Evolutionary conservation across 2,113 vertebrate genomes (phyloP), one percentile per base, ranked within the genome.

Genomic region (Ammodytes marinus): DNA sequence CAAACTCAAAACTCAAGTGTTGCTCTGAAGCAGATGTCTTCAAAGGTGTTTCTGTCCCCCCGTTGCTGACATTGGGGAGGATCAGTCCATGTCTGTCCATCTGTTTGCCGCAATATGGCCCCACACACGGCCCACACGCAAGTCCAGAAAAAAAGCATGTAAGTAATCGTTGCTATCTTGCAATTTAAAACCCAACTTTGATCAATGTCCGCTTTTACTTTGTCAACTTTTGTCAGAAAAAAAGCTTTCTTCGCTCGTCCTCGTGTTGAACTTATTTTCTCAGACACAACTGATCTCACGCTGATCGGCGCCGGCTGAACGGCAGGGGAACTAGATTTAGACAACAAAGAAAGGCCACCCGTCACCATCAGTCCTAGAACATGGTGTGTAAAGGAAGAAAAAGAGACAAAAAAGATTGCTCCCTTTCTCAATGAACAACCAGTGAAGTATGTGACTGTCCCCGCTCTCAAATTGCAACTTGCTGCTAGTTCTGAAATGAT

Each of bases 21-120:
- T 35, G 77, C 68, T n/a, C 27, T 9, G 49, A 27, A 87, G 72
- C 89, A 90, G 87, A 88, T 82, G 89, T 75, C 88, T 87, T 81
- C 64, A 86, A 83, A 90, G 88, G 86, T 86, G 77, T 81, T 82
- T 85, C 14, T 15, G 53, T 83, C 86, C 58, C 80, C 27, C 45
- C 42, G 2, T 77, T 77, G 84, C 82, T 73, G 72, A 85, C 80
- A 77, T 74, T 43, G 14, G 4, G 39, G 69, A 49, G 76, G 70
- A 88, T 84, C 70, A 68, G 61, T 64, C 14, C 8, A 42, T n/a
- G 77, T 70, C 63, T 37, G 61, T 87, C 89, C 87, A 77, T 92
- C 91, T 89, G 91, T 78, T 79, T 0, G 63, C 35, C 59, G 19
- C 82, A 77, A 80, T 77, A 69, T 81, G 81, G 40, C 70, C 11